Percentiles rank a stretch among this genome's conserved stretches.
Evolutionary conservation across 37 sponge, comb jelly and placozoan species (phyloP).

Genomic region (Diacarnus erythraeanus): DNA sequence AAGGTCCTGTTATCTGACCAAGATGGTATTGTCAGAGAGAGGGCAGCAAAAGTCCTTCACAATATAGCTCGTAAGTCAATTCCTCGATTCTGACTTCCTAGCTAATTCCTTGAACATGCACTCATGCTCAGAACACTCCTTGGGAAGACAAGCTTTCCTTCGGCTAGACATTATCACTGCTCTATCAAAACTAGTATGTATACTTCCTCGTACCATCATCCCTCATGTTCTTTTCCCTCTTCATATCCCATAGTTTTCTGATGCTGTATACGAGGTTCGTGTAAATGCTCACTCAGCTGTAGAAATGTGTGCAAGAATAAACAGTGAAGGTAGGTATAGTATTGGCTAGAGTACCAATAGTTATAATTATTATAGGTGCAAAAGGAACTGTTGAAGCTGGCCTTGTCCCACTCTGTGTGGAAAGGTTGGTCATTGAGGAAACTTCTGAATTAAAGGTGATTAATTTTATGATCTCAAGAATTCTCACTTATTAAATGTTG

Average conservation of each 20-base stretch:
- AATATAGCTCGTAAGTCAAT: slow-evolving; percentile 44
- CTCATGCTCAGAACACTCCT: slow-evolving; percentile 51
- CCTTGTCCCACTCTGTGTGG: slow-evolving; percentile 55
- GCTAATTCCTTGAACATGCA: not conserved
- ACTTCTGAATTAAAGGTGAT: slow-evolving; percentile 37
- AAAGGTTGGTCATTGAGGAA: slow-evolving; percentile 44
- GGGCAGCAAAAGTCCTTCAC: slow-evolving; percentile 26
- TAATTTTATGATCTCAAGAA: too few species aligned
- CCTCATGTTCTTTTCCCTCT: not conserved
- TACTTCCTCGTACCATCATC: not conserved
- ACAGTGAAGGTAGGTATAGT: slow-evolving; percentile 26
- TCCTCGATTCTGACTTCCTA: too few species aligned
- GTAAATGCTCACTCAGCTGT: slow-evolving; percentile 50
- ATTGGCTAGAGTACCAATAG: not conserved
- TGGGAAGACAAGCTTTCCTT: slow-evolving; percentile 53
- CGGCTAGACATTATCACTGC: slow-evolving; percentile 31
- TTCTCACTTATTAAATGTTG: not conserved
- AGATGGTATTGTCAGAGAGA: slow-evolving; percentile 40
- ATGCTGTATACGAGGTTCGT: slow-evolving; percentile 39
- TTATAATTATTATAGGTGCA: slow-evolving; percentile 30
- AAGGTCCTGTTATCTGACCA: slow-evolving; percentile 25
- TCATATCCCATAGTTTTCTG: slow-evolving; percentile 56
- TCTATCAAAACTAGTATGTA: slow-evolving; percentile 50
- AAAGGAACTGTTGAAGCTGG: slow-evolving; percentile 47
- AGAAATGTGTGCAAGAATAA: slow-evolving; percentile 60